Conservation (phyloP, 2,113 vertebrate species). For the Empidonax alnorum region DNA sequence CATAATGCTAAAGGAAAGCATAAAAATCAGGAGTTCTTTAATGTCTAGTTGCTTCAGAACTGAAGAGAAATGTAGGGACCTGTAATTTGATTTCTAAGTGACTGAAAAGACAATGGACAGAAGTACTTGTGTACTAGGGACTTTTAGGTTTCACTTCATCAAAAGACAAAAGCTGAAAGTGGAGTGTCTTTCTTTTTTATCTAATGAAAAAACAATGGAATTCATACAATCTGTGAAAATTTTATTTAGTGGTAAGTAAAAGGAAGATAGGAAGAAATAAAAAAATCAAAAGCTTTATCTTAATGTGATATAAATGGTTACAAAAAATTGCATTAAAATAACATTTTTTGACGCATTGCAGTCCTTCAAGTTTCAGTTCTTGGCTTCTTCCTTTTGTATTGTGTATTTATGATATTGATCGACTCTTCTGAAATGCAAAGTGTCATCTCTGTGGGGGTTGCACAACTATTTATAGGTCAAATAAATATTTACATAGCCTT, state of each 20-base stretch:
- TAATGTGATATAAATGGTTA: background rate
- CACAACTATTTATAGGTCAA: conserved; percentile 35
- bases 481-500: conserved; percentile 51
- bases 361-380: background rate
- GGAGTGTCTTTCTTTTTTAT: background rate
- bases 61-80: background rate
- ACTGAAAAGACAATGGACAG: background rate
- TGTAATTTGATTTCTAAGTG: background rate
- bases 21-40: background rate
- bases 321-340: background rate
- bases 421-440: conserved; percentile 28
- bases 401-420: conserved; percentile 49
- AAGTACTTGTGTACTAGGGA: background rate
- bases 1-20: background rate
- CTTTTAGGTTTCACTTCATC: background rate
- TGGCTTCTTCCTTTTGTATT: conserved; percentile 4
- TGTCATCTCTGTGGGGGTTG: background rate
- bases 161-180: background rate
- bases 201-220: background rate
- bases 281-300: background rate
- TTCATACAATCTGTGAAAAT: background rate
- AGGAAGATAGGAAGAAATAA: background rate
- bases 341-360: background rate
- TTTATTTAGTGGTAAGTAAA: background rate
- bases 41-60: background rate